A percentile compares a stretch with the other conserved stretches of the same genome.
These are phyloP conservation scores for Lochmaea capreae DNA, from an alignment of 2,888 invertebrate species.

Conservation along the genomic window DNA sequence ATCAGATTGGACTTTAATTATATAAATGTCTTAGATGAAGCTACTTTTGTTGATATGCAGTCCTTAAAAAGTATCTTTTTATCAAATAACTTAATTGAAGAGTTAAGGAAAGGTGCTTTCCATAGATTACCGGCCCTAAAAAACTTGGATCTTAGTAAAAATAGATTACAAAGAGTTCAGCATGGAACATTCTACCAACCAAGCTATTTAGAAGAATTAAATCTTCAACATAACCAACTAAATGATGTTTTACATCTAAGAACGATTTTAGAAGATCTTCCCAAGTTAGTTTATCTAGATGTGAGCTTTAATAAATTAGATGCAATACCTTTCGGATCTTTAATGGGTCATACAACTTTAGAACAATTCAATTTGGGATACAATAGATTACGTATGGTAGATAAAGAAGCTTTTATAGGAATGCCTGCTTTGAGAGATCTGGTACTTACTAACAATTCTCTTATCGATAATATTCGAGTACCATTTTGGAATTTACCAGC, in stretches of 20 bases:
- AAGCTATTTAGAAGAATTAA: conserved; percentile 82
- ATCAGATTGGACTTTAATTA: conserved; percentile 78
- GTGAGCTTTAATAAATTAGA: conserved; percentile 82
- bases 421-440: conserved; percentile 87
- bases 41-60: conserved; percentile 82
- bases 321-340: conserved; percentile 81
- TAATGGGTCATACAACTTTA: conserved; percentile 83
- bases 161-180: conserved; percentile 80
- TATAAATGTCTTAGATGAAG: conserved; percentile 79
- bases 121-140: conserved; percentile 80
- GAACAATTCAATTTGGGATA: conserved; percentile 85
- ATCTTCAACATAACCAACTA: conserved; percentile 81
- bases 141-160: conserved; percentile 81
- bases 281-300: conserved; percentile 81
- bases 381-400: conserved; percentile 80
- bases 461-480: conserved; percentile 77
- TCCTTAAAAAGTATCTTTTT: conserved; percentile 76
- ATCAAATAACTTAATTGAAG: conserved; percentile 79
- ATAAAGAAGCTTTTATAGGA: conserved; percentile 83
- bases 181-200: conserved; percentile 84
- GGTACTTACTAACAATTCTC: conserved; percentile 84
- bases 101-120: conserved; percentile 84
- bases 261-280: conserved; percentile 81
- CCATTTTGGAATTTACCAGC: conserved; percentile 89
- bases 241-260: conserved; percentile 80